phyloP scores from a whole-genome alignment of 2,113 vertebrate species.

The Aleadryas rufinucha region DNA sequence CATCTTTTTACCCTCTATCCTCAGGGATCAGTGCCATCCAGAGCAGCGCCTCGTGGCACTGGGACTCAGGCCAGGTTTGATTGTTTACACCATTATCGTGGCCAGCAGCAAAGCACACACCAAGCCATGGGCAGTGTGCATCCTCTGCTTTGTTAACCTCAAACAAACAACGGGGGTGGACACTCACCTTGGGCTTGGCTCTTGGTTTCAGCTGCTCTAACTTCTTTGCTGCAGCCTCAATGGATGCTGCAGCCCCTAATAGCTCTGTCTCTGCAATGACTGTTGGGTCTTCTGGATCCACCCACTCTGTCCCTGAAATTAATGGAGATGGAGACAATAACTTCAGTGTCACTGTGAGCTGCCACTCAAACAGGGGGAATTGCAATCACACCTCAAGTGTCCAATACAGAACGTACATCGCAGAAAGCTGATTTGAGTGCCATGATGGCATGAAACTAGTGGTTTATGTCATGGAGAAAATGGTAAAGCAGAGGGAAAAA shows the following conservation, averaged over 20 bases:
- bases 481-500: background rate
- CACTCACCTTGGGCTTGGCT: conserved; percentile 94
- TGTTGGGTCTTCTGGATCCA: conserved; percentile 95
- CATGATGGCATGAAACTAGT: background rate
- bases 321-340: conserved; percentile 8
- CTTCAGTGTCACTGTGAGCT: background rate
- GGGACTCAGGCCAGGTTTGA: background rate
- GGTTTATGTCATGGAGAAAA: background rate
- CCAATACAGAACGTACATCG: background rate
- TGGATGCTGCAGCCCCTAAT: conserved; percentile 94
- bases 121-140: background rate
- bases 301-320: conserved; percentile 91
- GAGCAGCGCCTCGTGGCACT: background rate
- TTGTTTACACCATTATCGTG: background rate
- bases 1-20: background rate
- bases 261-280: conserved; percentile 96
- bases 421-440: background rate
- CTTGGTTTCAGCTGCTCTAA: conserved; percentile 96
- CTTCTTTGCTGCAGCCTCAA: conserved; percentile 98
- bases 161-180: background rate
- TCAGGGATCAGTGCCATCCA: background rate
- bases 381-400: background rate
- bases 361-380: background rate
- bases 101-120: background rate
- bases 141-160: background rate